Conservation (phyloP, 2,113 vertebrate genomes). For the Saimiri boliviensis region DNA sequence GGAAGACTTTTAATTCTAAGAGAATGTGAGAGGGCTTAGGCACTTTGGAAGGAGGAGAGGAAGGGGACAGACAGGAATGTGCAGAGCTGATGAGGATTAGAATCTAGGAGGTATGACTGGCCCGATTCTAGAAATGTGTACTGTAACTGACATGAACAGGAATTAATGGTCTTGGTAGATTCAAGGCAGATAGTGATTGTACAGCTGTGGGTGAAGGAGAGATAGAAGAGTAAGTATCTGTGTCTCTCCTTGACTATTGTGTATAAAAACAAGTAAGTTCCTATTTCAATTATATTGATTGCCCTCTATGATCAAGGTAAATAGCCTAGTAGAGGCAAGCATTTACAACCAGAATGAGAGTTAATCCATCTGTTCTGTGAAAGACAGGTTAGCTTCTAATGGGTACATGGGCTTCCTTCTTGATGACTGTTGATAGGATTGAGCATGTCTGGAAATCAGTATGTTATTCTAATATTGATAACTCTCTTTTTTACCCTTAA, state of each 20-base stretch:
- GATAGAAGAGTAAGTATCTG: accelerated
- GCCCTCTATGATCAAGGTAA: background rate
- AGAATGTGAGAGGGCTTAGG: background rate
- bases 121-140: background rate
- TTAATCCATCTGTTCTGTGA: background rate
- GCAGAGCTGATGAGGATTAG: background rate
- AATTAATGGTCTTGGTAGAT: background rate
- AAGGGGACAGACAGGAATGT: background rate
- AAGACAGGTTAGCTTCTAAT: accelerated
- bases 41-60: background rate
- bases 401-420: background rate
- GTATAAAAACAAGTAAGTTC: background rate
- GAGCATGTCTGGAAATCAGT: background rate
- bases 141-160: background rate
- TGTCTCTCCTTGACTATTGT: background rate
- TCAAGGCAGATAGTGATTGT: background rate
- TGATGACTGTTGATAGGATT: background rate
- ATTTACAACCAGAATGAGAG: background rate
- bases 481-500: background rate
- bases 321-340: background rate
- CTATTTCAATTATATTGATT: background rate
- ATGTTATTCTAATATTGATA: background rate
- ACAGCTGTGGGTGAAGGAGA: too few relatives aligned
- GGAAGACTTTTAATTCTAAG: background rate
- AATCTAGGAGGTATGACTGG: background rate